Evolutionary conservation across 1,140 invertebrate species (phyloP).

Genomic region (Cryptotermes secundus): DNA sequence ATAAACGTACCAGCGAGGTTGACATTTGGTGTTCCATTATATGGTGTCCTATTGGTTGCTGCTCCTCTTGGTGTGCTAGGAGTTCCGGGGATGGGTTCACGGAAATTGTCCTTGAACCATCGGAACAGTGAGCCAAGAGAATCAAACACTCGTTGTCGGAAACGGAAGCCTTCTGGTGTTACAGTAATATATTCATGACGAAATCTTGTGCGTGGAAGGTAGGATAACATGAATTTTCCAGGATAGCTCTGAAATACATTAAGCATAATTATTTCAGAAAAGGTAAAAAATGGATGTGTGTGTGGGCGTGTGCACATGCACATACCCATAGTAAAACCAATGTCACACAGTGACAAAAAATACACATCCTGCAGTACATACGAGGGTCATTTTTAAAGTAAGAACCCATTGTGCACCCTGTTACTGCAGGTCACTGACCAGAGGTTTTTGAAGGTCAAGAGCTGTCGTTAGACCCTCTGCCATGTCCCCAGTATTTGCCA

Average conservation of each 20-base stretch:
- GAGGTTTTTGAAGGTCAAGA: too few relatives aligned
- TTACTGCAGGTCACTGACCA: too few relatives aligned
- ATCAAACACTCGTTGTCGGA: slow-evolving; percentile 84
- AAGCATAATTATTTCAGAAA: not conserved
- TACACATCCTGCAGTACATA: too few relatives aligned
- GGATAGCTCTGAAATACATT: slow-evolving; percentile 69
- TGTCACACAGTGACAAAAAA: not conserved
- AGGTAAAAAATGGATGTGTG: not conserved
- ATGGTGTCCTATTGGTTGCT: slow-evolving; percentile 63
- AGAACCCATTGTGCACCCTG: too few relatives aligned
- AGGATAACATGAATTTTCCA: slow-evolving; percentile 93
- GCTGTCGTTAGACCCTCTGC: too few relatives aligned
- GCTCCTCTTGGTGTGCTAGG: slow-evolving; percentile 67
- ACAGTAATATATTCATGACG: slow-evolving; percentile 92
- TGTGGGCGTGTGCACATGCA: too few relatives aligned
- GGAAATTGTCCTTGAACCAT: slow-evolving; percentile 98
- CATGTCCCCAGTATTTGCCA: too few relatives aligned
- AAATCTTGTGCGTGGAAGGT: slow-evolving; percentile 80
- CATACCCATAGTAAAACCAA: not conserved
- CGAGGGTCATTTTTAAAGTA: too few relatives aligned
- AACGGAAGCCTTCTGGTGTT: slow-evolving; percentile 89
- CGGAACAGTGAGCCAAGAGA: slow-evolving; percentile 79
- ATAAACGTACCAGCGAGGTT: slow-evolving; percentile 42
- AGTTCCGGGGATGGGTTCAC: slow-evolving; percentile 83
- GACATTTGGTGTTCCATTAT: slow-evolving; percentile 62